phyloP scores from a whole-genome alignment of 2,888 invertebrate genomes.

The Drosophila sordidula region DNA sequence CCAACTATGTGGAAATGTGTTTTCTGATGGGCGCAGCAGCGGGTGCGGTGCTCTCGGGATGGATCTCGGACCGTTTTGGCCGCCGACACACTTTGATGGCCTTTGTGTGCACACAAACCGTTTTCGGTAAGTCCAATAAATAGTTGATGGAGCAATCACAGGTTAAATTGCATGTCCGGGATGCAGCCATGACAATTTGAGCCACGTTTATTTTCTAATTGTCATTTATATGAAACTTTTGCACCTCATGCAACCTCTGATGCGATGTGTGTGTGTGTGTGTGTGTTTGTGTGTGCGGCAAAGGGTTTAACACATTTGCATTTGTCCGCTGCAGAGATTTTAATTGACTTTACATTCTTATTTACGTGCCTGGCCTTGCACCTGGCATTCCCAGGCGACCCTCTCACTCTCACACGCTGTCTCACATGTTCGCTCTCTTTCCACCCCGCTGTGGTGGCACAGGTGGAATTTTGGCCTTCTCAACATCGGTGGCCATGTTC shows the following conservation, averaged over 20 bases:
- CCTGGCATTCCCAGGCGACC: conserved; percentile 54
- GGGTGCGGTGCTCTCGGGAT: conserved; percentile 88
- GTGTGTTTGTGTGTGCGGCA: conserved; percentile 16
- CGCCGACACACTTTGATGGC: conserved; percentile 88
- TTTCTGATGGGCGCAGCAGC: conserved; percentile 88
- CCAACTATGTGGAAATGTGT: conserved; percentile 88
- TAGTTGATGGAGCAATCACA: conserved; percentile 40
- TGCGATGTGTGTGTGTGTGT: conserved; percentile 4
- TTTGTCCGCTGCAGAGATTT: conserved; percentile 61
- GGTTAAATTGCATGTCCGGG: conserved; percentile 32
- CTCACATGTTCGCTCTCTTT: conserved; percentile 13
- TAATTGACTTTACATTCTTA: conserved; percentile 77
- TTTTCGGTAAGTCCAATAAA: conserved; percentile 85
- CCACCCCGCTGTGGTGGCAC: conserved; percentile 42
- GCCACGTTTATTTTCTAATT: conserved; percentile 63
- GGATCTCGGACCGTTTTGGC: conserved; percentile 88
- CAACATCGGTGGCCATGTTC: conserved; percentile 87
- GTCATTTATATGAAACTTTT: conserved; percentile 65
- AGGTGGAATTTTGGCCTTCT: conserved; percentile 87
- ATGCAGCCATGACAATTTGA: conserved; percentile 36
- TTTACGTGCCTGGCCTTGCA: conserved; percentile 76
- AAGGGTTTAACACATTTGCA: conserved; percentile 49
- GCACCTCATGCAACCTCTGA: conserved; percentile 13
- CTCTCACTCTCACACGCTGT: conserved; percentile 16
- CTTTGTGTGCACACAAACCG: conserved; percentile 86